Base-by-base conservation (phyloP, 2,113 vertebrate species). In the Copsychus sechellarum region DNA sequence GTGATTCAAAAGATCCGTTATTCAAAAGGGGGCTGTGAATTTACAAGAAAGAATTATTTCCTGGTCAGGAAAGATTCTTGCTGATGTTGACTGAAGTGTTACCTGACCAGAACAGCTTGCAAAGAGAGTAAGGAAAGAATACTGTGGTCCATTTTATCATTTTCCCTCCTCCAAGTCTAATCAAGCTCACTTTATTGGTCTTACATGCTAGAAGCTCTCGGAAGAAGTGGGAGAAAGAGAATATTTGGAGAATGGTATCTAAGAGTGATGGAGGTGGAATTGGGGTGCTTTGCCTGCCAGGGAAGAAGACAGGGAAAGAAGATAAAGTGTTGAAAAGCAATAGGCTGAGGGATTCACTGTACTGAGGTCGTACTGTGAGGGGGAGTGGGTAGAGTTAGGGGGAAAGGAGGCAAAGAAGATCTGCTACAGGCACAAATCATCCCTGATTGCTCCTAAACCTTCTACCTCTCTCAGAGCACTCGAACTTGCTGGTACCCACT, bases 401-500 rank as follows among this genome's bases (percentile, higher is more conserved):
- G 8, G 2, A 23, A 50, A 74, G 28, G 36, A 78, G 43, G 25
- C 20, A 31, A 54, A 50, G 38, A 56, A 86, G 80, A 17, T 25
- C 18, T 74, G 7, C 24, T 56, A 11, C 5, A 11, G 38, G 31
- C 14, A 57, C 47, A 54, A 18, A 60, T 47, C 0, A 0, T 76
- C 29, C 25, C n/a, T 81, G 28, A 36, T 3, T 6, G 28, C 23
- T 84, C 19, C 34, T 56, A 36, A 92, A 65, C 50, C 6, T 72
- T 34, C 43, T 56, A 24, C 12, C 29, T 8, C 2, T n/a, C 23
- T 60, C 23, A 67, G 29, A 90, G 60, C 11, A 17, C 15, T 66
- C 19, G 45, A 57, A 74, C 23, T 70, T 77, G 50, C 50, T 66
- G 38, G 23, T 73, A 54, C 6, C 6, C 12, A 26, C 26, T 72